Percentiles rank a stretch among this genome's conserved stretches.
Evolutionary conservation across 2,888 invertebrate genomes (phyloP).

Genomic region (Smittia sp.): DNA sequence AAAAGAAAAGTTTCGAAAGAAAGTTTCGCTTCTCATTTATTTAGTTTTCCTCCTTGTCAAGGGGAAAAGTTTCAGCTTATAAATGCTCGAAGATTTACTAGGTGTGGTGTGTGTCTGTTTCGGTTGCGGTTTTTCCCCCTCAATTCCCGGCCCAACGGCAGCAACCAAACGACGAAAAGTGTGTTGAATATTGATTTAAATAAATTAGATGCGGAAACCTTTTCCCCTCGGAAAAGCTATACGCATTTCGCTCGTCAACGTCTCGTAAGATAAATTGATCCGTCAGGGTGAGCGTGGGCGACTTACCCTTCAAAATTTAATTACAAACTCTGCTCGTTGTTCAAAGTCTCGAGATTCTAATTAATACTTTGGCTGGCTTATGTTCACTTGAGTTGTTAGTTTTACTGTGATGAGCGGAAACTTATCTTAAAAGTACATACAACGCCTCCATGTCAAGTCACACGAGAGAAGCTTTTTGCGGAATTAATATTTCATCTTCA

Average conservation of each 20-base stretch:
- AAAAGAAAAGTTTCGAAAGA: conserved; percentile 3
- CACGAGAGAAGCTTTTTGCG: neutral
- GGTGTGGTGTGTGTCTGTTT: conserved; percentile 2
- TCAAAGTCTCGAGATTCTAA: neutral
- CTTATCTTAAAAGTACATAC: neutral
- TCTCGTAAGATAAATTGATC: neutral
- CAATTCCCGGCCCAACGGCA: neutral
- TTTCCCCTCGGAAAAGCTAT: neutral
- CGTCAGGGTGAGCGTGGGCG: neutral
- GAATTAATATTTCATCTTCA: conserved; percentile 15
- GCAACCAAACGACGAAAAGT: conserved; percentile 2
- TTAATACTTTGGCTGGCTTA: conserved; percentile 3
- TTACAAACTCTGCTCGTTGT: neutral
- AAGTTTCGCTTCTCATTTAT: conserved; percentile 10
- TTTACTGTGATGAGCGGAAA: neutral
- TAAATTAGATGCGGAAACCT: conserved; percentile 15
- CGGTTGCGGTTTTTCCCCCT: neutral
- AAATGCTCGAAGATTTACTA: conserved; percentile 13
- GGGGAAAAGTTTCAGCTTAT: neutral
- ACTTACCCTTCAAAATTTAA: conserved; percentile 3
- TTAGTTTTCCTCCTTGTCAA: conserved; percentile 2
- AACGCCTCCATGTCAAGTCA: neutral
- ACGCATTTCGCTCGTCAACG: neutral
- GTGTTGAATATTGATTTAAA: conserved; percentile 30
- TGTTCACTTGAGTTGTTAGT: neutral